Percentiles rank a stretch among this genome's conserved stretches.
phyloP scores from a whole-genome alignment of 2,797 vertebrate species.

The Oreonectes daqikongensis region DNA sequence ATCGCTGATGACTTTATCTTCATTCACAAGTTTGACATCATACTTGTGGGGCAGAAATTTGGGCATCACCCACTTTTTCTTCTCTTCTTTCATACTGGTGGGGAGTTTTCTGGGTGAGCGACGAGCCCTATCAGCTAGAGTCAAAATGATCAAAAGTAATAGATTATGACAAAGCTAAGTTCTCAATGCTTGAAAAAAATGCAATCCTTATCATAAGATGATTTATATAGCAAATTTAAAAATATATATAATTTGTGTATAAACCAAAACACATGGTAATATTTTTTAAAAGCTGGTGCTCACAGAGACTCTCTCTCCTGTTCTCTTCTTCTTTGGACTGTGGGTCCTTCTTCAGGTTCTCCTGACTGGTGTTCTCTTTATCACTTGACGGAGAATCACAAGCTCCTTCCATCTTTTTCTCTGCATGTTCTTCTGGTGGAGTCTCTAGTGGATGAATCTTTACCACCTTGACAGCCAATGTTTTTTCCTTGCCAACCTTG shows the following conservation, averaged over 20 bases:
- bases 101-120: slow-evolving; percentile 94
- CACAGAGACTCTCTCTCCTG: slow-evolving; percentile 90
- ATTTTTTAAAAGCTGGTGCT: slow-evolving; percentile 61
- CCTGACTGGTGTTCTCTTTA: slow-evolving; percentile 94
- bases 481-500: slow-evolving; percentile 94
- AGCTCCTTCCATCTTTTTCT: slow-evolving; percentile 91
- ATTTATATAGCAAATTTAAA: too few species aligned
- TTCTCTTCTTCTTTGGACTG: slow-evolving; percentile 85
- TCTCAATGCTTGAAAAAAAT: too few species aligned
- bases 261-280: neutral
- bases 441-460: slow-evolving; percentile 91
- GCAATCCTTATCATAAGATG: too few species aligned
- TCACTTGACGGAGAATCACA: slow-evolving; percentile 98
- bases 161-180: too few species aligned
- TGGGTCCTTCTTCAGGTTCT: slow-evolving; percentile 87
- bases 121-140: slow-evolving; percentile 88
- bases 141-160: neutral
- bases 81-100: slow-evolving; percentile 92
- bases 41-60: slow-evolving; percentile 98
- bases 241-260: too few species aligned
- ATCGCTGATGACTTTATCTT: slow-evolving; percentile 96
- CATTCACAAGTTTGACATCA: slow-evolving; percentile 90
- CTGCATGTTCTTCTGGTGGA: slow-evolving; percentile 78
- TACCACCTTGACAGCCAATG: slow-evolving; percentile 84
- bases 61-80: slow-evolving; percentile 94